Percentiles rank a stretch among this genome's conserved stretches.
These are phyloP conservation scores for Branchipolynoe longqiensis DNA, from an alignment of 2,888 invertebrate species.

Conservation along the genomic window DNA sequence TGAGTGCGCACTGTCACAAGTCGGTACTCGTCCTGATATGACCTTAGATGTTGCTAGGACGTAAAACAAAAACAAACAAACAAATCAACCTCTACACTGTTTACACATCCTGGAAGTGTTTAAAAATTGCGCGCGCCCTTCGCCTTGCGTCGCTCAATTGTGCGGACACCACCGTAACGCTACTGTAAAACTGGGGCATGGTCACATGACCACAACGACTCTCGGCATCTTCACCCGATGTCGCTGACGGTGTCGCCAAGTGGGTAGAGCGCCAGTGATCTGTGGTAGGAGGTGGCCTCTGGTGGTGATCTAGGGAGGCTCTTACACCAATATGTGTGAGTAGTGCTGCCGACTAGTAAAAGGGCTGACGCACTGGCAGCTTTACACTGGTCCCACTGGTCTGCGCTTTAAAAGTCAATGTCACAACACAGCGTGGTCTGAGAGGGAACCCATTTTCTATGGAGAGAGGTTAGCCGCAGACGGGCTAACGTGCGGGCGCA, in stretches of 20 bases:
- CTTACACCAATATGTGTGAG: too few relatives aligned
- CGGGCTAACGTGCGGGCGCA: neutral
- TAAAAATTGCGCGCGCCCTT: neutral
- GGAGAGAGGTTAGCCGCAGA: constrained; percentile 10
- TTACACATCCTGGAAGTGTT: neutral
- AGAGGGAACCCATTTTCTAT: neutral
- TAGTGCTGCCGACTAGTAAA: neutral
- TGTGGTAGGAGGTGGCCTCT: neutral
- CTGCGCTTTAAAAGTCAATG: neutral
- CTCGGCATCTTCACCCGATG: neutral
- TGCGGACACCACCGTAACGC: neutral
- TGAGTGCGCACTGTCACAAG: too few relatives aligned
- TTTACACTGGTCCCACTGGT: neutral
- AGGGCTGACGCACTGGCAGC: neutral
- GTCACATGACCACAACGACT: neutral
- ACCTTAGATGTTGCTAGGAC: too few relatives aligned
- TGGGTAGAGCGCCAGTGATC: neutral
- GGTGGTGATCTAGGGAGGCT: neutral
- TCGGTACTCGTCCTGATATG: too few relatives aligned
- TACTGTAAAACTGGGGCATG: neutral
- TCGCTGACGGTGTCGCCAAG: neutral
- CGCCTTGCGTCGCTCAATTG: neutral
- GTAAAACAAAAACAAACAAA: too few relatives aligned
- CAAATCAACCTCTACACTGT: neutral
- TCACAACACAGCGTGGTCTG: too few relatives aligned